phyloP scores from a whole-genome alignment of 2,797 vertebrate species.

The Acipenser ruthenus region DNA sequence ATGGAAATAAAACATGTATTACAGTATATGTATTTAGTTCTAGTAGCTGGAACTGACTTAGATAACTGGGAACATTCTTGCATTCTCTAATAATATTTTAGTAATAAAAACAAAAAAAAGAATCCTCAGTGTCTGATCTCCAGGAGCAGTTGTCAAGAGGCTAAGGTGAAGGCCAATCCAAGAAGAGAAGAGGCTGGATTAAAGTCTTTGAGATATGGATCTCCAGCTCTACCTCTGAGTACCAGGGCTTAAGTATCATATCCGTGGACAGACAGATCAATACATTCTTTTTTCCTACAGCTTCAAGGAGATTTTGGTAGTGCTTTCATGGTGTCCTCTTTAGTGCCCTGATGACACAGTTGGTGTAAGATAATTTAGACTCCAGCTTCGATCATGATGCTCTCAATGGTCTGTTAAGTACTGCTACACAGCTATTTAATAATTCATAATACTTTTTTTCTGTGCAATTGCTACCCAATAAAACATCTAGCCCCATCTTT shows the following conservation, averaged over 20 bases:
- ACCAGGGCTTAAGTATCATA: conserved; percentile 88
- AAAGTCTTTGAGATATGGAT: conserved; percentile 90
- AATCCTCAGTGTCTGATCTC: conserved; percentile 74
- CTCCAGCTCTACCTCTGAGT: conserved; percentile 76
- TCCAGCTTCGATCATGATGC: conserved; percentile 45
- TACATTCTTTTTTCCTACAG: conserved; percentile 77
- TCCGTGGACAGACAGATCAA: conserved; percentile 96
- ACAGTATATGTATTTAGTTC: no score
- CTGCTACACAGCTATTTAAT: conserved; percentile 11
- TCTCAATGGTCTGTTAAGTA: conserved; percentile 29
- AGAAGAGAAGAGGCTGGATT: conserved; percentile 72
- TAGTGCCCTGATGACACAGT: conserved; percentile 74
- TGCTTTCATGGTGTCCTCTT: conserved; percentile 76
- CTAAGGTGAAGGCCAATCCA: conserved; percentile 74
- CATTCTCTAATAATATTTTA: conserved; percentile 5
- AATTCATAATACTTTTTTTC: conserved; percentile 16
- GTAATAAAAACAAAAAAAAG: conserved; percentile 21
- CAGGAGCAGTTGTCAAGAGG: conserved; percentile 66
- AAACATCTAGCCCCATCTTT: not conserved
- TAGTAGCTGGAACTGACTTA: not conserved
- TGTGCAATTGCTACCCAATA: conserved; percentile 2
- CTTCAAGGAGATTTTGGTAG: conserved; percentile 90
- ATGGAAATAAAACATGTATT: no score
- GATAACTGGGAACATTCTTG: conserved; percentile 12
- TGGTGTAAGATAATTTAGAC: conserved; percentile 71